A percentile compares a stretch with the other conserved stretches of the same genome.
Evolutionary conservation across 2,888 invertebrate species (phyloP).

Genomic region (Pheosia tremula): DNA sequence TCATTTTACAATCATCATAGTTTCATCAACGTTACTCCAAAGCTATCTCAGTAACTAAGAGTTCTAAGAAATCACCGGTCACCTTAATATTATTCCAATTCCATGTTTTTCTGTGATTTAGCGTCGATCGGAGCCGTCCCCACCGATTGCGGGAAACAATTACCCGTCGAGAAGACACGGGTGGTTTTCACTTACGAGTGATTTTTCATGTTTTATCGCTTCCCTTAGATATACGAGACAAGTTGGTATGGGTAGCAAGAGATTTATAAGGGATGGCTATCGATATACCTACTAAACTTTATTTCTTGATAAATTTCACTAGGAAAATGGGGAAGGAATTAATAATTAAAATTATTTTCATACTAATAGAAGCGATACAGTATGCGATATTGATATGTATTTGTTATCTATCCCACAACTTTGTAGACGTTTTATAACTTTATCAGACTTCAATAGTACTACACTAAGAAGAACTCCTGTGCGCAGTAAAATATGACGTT

Average conservation of each 20-base stretch:
- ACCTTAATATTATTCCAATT: slow-evolving; percentile 59
- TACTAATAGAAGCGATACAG: no score
- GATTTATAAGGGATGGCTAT: slow-evolving; percentile 4
- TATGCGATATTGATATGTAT: no score
- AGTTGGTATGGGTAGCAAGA: slow-evolving; percentile 3
- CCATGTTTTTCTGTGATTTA: slow-evolving; percentile 68
- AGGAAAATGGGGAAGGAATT: not conserved
- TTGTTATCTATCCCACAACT: no score
- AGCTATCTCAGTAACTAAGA: not conserved
- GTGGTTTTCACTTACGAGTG: slow-evolving; percentile 25
- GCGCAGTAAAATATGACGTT: no score
- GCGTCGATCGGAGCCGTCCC: slow-evolving; percentile 40
- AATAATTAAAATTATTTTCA: not conserved
- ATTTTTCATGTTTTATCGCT: slow-evolving; percentile 27
- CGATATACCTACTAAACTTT: not conserved
- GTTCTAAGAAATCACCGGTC: slow-evolving; percentile 17
- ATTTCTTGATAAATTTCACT: not conserved
- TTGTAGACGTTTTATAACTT: no score
- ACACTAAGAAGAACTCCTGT: no score
- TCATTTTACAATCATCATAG: no score
- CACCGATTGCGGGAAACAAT: slow-evolving; percentile 66
- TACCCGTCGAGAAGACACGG: slow-evolving; percentile 37
- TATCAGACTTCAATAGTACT: no score
- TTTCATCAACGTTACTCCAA: no score
- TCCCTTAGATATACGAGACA: slow-evolving; percentile 11